A percentile compares a stretch with the other conserved stretches of the same genome.
phyloP scores from a whole-genome alignment of 2,113 vertebrate genomes.

The Ptyas mucosa region DNA sequence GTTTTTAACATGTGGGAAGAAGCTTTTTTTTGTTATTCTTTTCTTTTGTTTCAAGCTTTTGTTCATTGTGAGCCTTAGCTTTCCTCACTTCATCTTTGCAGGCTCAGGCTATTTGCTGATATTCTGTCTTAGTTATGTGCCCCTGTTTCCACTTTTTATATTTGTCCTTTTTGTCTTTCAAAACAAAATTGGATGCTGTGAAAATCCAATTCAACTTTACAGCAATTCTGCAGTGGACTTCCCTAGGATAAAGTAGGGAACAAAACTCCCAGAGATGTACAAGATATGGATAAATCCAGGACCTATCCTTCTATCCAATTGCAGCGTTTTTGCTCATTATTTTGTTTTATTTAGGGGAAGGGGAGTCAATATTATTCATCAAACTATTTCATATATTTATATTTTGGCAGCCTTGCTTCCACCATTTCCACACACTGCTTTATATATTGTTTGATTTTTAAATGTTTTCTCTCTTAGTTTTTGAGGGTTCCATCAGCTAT shows the following conservation, averaged over 20 bases:
- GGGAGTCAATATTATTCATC: not conserved
- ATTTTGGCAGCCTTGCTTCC: not conserved
- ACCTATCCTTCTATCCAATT: not conserved
- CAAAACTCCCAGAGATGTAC: not conserved
- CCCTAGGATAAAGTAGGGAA: not conserved
- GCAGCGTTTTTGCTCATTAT: not conserved
- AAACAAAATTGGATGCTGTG: not conserved
- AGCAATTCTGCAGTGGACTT: not conserved
- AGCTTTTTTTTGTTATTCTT: too few relatives aligned
- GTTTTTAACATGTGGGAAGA: too few relatives aligned
- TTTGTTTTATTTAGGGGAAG: not conserved
- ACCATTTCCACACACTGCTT: not conserved
- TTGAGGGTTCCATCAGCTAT: not conserved
- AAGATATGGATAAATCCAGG: not conserved
- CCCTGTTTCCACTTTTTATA: too few relatives aligned
- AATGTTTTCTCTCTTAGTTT: not conserved
- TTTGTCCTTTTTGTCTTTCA: too few relatives aligned
- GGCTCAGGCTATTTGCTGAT: too few relatives aligned
- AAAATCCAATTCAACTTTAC: not conserved
- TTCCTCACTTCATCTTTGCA: too few relatives aligned
- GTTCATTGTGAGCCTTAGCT: too few relatives aligned
- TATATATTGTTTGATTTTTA: not conserved
- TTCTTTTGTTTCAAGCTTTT: too few relatives aligned
- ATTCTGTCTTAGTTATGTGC: too few relatives aligned
- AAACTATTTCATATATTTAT: not conserved